Evolutionary conservation across 2,797 vertebrate genomes (phyloP).

Genomic region (Pachyuromys duprasi): DNA sequence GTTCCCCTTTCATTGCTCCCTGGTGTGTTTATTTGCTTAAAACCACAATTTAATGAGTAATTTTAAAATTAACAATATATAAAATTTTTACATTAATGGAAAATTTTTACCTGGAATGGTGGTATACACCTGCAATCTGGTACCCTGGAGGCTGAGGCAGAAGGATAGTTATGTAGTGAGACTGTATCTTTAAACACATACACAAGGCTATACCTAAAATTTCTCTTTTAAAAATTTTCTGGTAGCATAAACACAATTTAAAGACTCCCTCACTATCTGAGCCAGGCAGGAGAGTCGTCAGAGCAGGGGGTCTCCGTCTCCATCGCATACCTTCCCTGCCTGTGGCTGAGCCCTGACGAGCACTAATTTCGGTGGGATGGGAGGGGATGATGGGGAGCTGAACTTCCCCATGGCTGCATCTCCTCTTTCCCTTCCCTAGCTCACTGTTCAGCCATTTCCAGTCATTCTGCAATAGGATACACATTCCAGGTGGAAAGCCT

Average conservation of each 20-base stretch:
- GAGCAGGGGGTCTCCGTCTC: rapidly evolving
- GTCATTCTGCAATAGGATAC: neutral
- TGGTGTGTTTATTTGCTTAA: rapidly evolving
- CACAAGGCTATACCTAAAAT: neutral
- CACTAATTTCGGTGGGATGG: neutral
- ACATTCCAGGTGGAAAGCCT: neutral
- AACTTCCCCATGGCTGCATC: neutral
- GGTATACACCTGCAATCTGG: neutral
- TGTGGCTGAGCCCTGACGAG: rapidly evolving
- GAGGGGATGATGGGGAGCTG: rapidly evolving
- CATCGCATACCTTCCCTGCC: rapidly evolving
- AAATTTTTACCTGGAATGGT: neutral
- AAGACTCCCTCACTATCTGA: neutral
- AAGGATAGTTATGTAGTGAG: neutral
- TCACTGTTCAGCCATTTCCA: rapidly evolving
- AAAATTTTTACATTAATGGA: neutral
- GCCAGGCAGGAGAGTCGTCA: neutral
- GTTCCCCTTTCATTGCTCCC: neutral
- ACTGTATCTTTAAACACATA: neutral
- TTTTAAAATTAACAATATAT: neutral
- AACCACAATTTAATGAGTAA: neutral
- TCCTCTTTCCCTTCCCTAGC: rapidly evolving
- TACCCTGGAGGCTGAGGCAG: neutral
- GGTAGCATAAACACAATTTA: neutral
- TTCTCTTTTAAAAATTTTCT: neutral